phyloP scores from a whole-genome alignment of 2,888 invertebrate species.

The Philaethria dido region DNA sequence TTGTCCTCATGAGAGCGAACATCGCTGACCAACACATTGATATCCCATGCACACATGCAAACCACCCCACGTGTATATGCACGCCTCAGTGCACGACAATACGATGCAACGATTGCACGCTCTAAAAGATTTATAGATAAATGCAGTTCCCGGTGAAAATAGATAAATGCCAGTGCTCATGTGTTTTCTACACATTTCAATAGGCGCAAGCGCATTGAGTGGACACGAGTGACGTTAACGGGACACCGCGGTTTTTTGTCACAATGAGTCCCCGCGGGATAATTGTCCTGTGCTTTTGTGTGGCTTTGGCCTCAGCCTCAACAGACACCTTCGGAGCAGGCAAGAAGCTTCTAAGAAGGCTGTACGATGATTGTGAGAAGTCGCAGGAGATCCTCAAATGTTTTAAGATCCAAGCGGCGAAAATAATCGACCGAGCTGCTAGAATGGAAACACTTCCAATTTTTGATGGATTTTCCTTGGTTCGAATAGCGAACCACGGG shows the following conservation, averaged over 20 bases:
- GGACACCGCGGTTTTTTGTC: conserved; percentile 60
- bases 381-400: conserved; percentile 87
- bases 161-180: conserved; percentile 82
- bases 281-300: conserved; percentile 70
- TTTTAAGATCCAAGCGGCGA: conserved; percentile 87
- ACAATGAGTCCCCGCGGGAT: conserved; percentile 76
- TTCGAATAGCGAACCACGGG: conserved; percentile 74
- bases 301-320: conserved; percentile 59
- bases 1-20: conserved; percentile 55
- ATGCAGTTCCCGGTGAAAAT: conserved; percentile 84
- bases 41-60: conserved; percentile 53
- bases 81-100: conserved; percentile 78
- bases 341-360: conserved; percentile 78
- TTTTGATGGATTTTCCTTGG: conserved; percentile 85
- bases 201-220: conserved; percentile 72
- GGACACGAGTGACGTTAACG: conserved; percentile 65
- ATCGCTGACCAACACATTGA: conserved; percentile 56
- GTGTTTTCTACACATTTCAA: conserved; percentile 80
- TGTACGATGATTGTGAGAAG: conserved; percentile 85
- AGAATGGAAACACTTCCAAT: conserved; percentile 85
- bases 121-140: conserved; percentile 85
- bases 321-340: conserved; percentile 74
- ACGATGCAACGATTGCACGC: conserved; percentile 84
- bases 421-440: conserved; percentile 86
- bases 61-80: conserved; percentile 54